Base-by-base conservation (phyloP, 2,888 invertebrate genomes). In the Scelioninae gen. 1 region DNA sequence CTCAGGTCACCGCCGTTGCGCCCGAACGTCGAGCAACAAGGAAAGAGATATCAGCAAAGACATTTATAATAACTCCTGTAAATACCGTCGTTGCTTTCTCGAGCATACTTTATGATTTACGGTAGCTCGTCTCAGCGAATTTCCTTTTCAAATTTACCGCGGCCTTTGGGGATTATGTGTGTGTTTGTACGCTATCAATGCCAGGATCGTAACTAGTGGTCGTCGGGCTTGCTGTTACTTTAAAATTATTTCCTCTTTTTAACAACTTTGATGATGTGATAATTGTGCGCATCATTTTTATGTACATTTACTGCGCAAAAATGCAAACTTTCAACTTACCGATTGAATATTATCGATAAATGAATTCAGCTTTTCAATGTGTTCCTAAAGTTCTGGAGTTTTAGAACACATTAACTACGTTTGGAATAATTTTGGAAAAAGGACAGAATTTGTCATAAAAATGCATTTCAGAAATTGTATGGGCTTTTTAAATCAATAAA, bases 1-100 rank as follows among this genome's bases (percentile, higher is more conserved):
- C 89, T 88, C 87, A 89, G 89, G 90, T 90, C 90, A 89, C 89
- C 86, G 87, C 82, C 76, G 78, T 78, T 49, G 71, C 76, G 60
- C 51, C 63, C 47, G 34, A 34, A 45, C 62, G 77, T 66, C 71
- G 79, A 81, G 84, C 77, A 77, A 84, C 63, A 65, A 77, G 68
- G 77, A 74, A 66, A 82, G 77, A 83, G 82, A 81, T 74, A 85
- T 68, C 79, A 80, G 83, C 84, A 87, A 87, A 88, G 89, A 89
- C 88, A 88, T 85, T 84, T 85, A 85, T 86, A 87, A 89, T 89
- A 88, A 89, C 86, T 88, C 83, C 85, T 82, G 81, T 84, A 77
- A 76, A 77, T 83, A 85, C 72, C 71, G 65, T 82, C 62, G 83
- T 84, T 84, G 79, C 84, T 75, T 82, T 84, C 83, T 79, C 85